These are phyloP conservation scores for Hirtodrosophila duncani DNA, from an alignment of 2,888 invertebrate genomes.

Conservation along the genomic window DNA sequence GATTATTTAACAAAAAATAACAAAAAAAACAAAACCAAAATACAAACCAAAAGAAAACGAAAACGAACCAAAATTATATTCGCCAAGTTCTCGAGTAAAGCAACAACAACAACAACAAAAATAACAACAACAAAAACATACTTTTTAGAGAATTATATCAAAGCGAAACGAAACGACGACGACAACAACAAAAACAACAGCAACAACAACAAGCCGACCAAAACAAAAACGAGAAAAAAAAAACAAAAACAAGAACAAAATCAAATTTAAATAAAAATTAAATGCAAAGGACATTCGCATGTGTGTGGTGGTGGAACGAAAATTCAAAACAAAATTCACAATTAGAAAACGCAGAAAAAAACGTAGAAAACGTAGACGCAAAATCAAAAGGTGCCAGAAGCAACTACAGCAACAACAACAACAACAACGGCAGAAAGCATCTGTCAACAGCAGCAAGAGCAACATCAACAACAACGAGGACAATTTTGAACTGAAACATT, in stretches of 20 bases:
- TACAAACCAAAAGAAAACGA: conserved; percentile 41
- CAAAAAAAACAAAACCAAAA: no score
- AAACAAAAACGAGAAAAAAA: conserved; percentile 29
- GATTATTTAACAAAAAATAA: conserved; percentile 64
- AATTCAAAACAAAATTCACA: conserved; percentile 77
- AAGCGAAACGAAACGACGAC: conserved; percentile 27
- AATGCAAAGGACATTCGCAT: conserved; percentile 78
- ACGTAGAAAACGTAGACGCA: conserved; percentile 76
- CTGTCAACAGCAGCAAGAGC: conserved; percentile 21
- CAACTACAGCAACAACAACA: conserved; percentile 25
- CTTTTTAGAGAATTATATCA: conserved; percentile 54
- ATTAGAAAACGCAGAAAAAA: conserved; percentile 77
- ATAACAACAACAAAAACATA: conserved; percentile 41
- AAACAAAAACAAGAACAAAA: conserved; percentile 44
- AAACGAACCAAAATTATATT: conserved; percentile 12
- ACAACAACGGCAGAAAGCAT: conserved; percentile 1
- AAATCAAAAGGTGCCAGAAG: conserved; percentile 50
- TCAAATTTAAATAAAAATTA: conserved; percentile 69
- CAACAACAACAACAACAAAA: conserved; percentile 29
- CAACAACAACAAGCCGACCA: conserved; percentile 17
- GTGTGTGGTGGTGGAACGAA: conserved; percentile 77
- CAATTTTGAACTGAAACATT: conserved; percentile 63
- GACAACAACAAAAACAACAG: conserved; percentile 27
- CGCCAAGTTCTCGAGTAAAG: conserved; percentile 28
- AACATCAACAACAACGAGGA: conserved; percentile 48